Evolutionary conservation across 2,113 vertebrate species (phyloP), one percentile per base, ranked within the genome.

Genomic region (Rhabdomys dilectus): DNA sequence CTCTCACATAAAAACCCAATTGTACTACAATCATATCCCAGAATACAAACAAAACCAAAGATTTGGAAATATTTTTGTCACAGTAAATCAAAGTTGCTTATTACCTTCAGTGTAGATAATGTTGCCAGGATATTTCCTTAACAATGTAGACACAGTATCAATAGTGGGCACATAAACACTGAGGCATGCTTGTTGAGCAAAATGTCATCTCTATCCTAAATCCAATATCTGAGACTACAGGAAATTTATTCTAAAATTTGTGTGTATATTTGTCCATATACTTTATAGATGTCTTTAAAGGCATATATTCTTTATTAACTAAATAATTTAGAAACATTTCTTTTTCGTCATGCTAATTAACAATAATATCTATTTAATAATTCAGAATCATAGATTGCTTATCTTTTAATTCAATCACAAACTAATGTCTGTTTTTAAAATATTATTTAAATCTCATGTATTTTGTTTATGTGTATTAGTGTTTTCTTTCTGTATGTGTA

Each of bases 211-310:
- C 10, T 36, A n/a, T n/a, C 6, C 16, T 95, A 56, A 39, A 6
- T 78, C 81, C n/a, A 39, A 15, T 36, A 42, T 53, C 7, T 19
- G 1, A 87, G 48, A n/a, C 34, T 80, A n/a, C 11, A 76, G 39
- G 24, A 76, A 93, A 91, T 56, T 89, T 6, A 24, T 85, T 88
- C 29, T 62, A 92, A 95, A 60, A n/a, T n/a, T 64, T 51, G 58
- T 2, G 1, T 64, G 34, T 26, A 29, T 26, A 36, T 92, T 89
- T 66, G 4, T 80, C 4, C 26, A 88, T 16, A 19, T 66, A 80
- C 5, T 77, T 89, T 29, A 88, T 7, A 72, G 0, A 1, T 91
- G 56, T 51, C n/a, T 86, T 31, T 86, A 62, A 24, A 62, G 7
- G 7, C 0, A 4, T 88, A 17, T 76, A 89, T 56, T 5, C 36